Conservation (phyloP, 1,140 invertebrate genomes). For the Trachymyrmex septentrionalis region DNA sequence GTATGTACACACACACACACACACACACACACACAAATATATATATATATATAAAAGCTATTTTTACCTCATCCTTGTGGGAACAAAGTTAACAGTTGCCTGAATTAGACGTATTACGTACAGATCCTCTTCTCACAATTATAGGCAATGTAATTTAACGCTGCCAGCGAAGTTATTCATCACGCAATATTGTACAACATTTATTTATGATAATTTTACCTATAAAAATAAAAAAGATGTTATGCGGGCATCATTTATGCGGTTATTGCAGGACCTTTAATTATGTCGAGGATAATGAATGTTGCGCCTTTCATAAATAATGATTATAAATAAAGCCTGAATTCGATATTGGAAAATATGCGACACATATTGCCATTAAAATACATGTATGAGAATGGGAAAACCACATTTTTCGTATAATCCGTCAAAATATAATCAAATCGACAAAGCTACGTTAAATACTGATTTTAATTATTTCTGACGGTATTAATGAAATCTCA, state of each 20-base stretch:
- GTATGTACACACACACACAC: too few species aligned
- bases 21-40: too few species aligned
- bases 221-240: not conserved
- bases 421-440: slow-evolving; percentile 57
- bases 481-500: slow-evolving; percentile 44
- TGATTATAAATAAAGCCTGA: slow-evolving; percentile 56
- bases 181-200: not conserved
- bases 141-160: slow-evolving; percentile 19
- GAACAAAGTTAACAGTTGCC: slow-evolving; percentile 37
- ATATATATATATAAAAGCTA: too few species aligned
- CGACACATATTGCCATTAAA: slow-evolving; percentile 27
- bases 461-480: slow-evolving; percentile 44
- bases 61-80: slow-evolving; percentile 32
- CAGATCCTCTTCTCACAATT: slow-evolving; percentile 45
- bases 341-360: slow-evolving; percentile 55
- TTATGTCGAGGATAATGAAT: slow-evolving; percentile 48
- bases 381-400: slow-evolving; percentile 24
- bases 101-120: slow-evolving; percentile 10
- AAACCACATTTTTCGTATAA: slow-evolving; percentile 53
- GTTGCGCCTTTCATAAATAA: slow-evolving; percentile 54
- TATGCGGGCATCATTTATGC: slow-evolving; percentile 4
- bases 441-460: slow-evolving; percentile 53
- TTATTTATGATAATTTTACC: not conserved
- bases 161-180: not conserved
- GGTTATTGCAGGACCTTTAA: not conserved